These are phyloP conservation scores for Scaptomyza polygonia DNA, from an alignment of 2,888 invertebrate genomes.

Conservation along the genomic window DNA sequence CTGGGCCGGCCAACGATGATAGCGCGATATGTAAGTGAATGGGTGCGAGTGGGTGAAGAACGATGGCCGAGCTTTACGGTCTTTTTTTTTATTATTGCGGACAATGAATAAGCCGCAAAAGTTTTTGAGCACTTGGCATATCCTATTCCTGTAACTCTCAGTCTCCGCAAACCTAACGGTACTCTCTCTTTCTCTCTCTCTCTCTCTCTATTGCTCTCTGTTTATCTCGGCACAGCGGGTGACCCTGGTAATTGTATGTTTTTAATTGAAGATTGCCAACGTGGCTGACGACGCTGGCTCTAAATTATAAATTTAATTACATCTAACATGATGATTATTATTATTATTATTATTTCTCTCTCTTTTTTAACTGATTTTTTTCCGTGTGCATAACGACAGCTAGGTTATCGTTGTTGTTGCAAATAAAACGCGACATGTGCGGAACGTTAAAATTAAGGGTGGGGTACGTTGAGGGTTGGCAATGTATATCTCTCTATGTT, in stretches of 20 bases:
- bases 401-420: conserved; percentile 26
- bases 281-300: conserved; percentile 45
- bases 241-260: conserved; percentile 70
- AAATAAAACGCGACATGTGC: conserved; percentile 34
- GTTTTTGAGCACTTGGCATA: conserved; percentile 75
- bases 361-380: background rate
- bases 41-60: conserved; percentile 8
- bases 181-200: background rate
- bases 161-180: background rate
- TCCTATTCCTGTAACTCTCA: conserved; percentile 66
- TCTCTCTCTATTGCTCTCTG: background rate
- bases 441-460: conserved; percentile 2
- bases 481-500: conserved; percentile 42
- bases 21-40: conserved; percentile 21
- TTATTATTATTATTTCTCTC: conserved; percentile 32
- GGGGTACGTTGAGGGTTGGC: background rate
- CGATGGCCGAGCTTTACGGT: conserved; percentile 22
- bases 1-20: conserved; percentile 31
- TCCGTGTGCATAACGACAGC: conserved; percentile 21
- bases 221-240: conserved; percentile 49
- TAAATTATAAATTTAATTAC: conserved; percentile 80
- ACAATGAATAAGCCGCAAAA: conserved; percentile 79
- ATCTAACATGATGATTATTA: conserved; percentile 72
- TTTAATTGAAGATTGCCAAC: conserved; percentile 77
- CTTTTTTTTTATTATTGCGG: conserved; percentile 66